Evolutionary conservation across 2,113 vertebrate genomes (phyloP), one percentile per base, ranked within the genome.

Genomic region (Petroica traversi): DNA sequence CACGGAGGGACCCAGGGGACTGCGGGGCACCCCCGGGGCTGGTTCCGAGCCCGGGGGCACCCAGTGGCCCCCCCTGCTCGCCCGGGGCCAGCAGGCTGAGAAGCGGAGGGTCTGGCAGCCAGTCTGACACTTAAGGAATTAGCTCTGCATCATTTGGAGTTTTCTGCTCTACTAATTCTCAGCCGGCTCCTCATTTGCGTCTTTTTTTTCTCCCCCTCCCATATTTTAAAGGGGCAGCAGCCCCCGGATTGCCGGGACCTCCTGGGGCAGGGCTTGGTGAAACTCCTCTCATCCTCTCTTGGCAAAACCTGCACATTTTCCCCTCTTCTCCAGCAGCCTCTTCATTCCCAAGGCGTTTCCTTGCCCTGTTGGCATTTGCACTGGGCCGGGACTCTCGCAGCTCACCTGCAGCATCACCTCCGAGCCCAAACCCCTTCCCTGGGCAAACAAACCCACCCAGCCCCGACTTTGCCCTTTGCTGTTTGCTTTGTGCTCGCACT

Each of bases 141-240:
- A 97, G 92, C 95, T 97, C 96, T 97, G 97, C 97, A 97, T 98
- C 95, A 97, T 97, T 98, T 97, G 95, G 95, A 94, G 94, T 97
- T 97, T 97, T 98, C 97, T 98, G 97, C 97, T 97, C 96, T 97
- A 97, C 95, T 98, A 97, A 98, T 97, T 97, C 82, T 81, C 67
- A 33, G 85, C 62, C 72, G 8, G 64, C 68, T 96, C 93, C 95
- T 96, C 88, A 96, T 97, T 96, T 94, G 61, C 28, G 63, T 80
- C 63, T 92, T 90, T 89, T 74, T n/a, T n/a, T n/a, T n/a, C n/a
- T n/a, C n/a, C n/a, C 6, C 8, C 4, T 83, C 5, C 79, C 89
- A 22, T 2, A 2, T 72, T 96, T 97, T 97, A 97, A 97, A 97
- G 97, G 86, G 59, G 85, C 78, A 96, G 85, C n/a, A 14, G 49